Percentiles rank a stretch among this genome's conserved stretches.
phyloP scores from a whole-genome alignment of 2,797 vertebrate species.

The Danio aesculapii region DNA sequence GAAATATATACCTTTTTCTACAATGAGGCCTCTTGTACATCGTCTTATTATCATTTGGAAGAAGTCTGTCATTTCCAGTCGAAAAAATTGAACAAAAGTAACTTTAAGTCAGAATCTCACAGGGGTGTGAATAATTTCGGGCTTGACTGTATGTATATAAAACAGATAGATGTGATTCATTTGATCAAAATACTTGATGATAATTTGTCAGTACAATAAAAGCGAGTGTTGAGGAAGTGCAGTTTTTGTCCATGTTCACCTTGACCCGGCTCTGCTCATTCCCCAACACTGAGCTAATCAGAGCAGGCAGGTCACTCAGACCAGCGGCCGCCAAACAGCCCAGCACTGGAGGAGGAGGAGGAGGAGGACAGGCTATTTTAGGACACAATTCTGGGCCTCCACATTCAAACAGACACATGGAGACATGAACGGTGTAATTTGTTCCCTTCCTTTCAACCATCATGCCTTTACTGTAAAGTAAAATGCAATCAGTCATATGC shows the following conservation, averaged over 20 bases:
- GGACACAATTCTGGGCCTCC: conserved; percentile 40
- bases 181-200: neutral
- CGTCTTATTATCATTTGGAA: no score
- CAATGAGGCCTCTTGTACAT: no score
- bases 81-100: no score
- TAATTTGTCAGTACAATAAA: neutral
- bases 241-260: conserved; percentile 46
- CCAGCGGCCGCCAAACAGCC: conserved; percentile 27
- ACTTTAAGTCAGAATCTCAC: no score
- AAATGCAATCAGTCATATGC: neutral
- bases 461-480: neutral
- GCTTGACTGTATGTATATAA: no score
- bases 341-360: conserved; percentile 26
- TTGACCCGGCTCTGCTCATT: conserved; percentile 49
- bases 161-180: neutral
- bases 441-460: conserved; percentile 23
- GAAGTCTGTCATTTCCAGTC: no score
- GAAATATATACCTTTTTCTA: no score
- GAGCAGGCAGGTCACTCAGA: conserved; percentile 37
- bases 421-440: conserved; percentile 5
- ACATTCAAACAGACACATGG: conserved; percentile 18
- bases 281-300: conserved; percentile 46
- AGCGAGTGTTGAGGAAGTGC: neutral
- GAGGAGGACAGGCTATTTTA: conserved; percentile 27
- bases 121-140: no score